A percentile compares a stretch with the other conserved stretches of the same genome.
Conservation (phyloP, 30 jellyfish, hydroid and myxozoan genomes). For the Turritopsis rubra region DNA sequence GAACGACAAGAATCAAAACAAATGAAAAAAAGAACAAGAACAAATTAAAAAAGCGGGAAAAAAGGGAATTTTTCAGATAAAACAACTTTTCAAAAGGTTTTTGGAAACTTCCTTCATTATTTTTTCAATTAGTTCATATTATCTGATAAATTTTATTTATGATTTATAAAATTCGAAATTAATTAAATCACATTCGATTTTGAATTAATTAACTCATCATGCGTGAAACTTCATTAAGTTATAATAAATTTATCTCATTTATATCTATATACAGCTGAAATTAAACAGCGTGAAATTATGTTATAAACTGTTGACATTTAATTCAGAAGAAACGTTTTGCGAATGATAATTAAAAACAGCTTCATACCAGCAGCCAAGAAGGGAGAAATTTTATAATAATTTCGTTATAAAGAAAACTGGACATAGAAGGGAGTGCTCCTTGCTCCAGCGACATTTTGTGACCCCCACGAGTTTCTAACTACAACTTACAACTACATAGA, state of each 20-base stretch:
- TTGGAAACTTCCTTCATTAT: background rate
- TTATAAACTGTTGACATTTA: background rate
- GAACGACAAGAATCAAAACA: background rate
- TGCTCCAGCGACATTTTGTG: too few relatives aligned
- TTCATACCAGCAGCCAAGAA: too few relatives aligned
- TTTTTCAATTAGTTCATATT: background rate
- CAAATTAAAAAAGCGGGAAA: background rate
- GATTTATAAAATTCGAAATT: background rate
- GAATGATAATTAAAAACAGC: background rate
- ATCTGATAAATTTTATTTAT: background rate
- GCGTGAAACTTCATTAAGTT: background rate
- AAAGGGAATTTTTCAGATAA: background rate
- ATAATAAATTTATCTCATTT: background rate
- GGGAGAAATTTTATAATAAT: too few relatives aligned
- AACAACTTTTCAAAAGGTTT: background rate
- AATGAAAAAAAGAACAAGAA: too few relatives aligned
- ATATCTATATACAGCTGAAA: background rate
- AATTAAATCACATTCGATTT: background rate
- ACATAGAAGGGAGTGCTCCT: too few relatives aligned
- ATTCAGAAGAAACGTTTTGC: background rate
- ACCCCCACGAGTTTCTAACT: too few relatives aligned
- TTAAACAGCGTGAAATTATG: background rate
- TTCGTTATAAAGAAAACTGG: too few relatives aligned
- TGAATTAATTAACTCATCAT: background rate
- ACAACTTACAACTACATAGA: too few relatives aligned